Conservation (phyloP, 2,797 vertebrate genomes). For the Alauda arvensis region DNA sequence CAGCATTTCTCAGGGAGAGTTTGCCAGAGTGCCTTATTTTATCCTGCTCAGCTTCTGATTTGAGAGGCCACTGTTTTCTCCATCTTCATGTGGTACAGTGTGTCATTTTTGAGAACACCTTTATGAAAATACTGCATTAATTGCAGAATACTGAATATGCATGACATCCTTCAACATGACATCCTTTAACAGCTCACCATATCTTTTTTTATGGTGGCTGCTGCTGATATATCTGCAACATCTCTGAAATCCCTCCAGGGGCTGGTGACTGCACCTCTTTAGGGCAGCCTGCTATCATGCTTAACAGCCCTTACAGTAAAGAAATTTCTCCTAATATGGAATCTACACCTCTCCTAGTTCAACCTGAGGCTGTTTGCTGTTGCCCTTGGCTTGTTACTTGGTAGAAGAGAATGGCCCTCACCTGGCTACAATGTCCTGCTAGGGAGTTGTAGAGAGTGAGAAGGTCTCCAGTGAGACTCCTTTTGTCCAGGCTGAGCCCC, state of each 20-base stretch:
- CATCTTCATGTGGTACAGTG: neutral
- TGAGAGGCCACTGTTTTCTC: neutral
- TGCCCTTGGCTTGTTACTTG: neutral
- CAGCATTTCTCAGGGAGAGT: neutral
- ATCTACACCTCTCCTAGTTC: neutral
- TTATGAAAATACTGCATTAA: neutral
- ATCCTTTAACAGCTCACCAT: too few species aligned
- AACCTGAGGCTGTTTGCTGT: neutral
- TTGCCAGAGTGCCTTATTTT: neutral
- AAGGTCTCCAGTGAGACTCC: neutral
- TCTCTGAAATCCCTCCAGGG: neutral
- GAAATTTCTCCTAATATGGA: neutral
- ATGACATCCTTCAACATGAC: neutral
- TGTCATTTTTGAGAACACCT: neutral
- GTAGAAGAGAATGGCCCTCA: neutral
- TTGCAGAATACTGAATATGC: fast-evolving
- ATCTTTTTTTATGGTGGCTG: neutral
- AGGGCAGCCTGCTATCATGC: neutral
- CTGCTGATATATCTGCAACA: neutral
- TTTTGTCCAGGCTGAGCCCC: neutral
- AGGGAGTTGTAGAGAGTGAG: neutral
- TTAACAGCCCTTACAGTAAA: neutral
- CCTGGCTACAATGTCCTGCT: fast-evolving
- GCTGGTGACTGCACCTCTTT: neutral
- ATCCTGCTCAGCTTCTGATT: neutral